phyloP scores from a whole-genome alignment of 2,797 vertebrate species.

The Coilia nasus region DNA sequence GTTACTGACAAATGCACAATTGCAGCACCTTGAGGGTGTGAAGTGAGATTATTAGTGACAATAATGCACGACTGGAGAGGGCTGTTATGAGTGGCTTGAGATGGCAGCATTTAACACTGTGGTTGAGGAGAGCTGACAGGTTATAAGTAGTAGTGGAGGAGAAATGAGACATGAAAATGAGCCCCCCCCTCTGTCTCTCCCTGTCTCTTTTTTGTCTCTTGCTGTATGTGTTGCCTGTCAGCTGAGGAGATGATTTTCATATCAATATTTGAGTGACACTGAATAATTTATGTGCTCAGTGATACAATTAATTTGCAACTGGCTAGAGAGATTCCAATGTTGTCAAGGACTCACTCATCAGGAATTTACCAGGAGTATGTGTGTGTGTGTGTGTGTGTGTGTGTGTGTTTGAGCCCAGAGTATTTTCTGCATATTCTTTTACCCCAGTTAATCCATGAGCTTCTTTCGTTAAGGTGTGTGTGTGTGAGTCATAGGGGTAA shows the following conservation, averaged over 20 bases:
- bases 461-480: conserved; percentile 6
- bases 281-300: conserved; percentile 67
- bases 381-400: conserved; percentile 26
- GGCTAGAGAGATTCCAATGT: conserved; percentile 50
- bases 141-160: not conserved
- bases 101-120: not conserved
- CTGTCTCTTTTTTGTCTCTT: conserved; percentile 15
- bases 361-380: conserved; percentile 56
- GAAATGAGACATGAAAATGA: not conserved
- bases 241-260: conserved; percentile 64
- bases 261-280: conserved; percentile 72
- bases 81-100: not conserved
- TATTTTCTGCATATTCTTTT: not conserved
- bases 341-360: conserved; percentile 53
- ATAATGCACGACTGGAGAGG: too few relatives aligned
- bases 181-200: not conserved
- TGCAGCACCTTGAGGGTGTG: too few relatives aligned
- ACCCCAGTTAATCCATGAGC: not conserved
- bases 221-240: conserved; percentile 49
- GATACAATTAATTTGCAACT: conserved; percentile 61
- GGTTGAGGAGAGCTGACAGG: not conserved
- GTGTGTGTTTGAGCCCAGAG: not conserved
- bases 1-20: too few relatives aligned
- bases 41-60: too few relatives aligned
- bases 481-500: not conserved